Percentiles rank a stretch among this genome's conserved stretches.
These are phyloP conservation scores for Archips crataeganus DNA, from an alignment of 2,888 invertebrate genomes.

Conservation along the genomic window DNA sequence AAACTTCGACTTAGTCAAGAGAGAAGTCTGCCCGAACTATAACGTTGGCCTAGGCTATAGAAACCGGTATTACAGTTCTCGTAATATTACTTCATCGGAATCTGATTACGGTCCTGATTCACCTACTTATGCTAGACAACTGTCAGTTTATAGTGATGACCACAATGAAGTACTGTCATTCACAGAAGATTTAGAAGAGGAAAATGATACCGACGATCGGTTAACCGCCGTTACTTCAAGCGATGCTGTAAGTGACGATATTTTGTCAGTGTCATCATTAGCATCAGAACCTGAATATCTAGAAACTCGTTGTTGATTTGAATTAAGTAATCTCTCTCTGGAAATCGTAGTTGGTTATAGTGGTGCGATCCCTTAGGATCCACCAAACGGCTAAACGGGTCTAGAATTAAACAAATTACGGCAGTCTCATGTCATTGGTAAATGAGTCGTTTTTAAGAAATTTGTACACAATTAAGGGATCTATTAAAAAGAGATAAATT, in stretches of 20 bases:
- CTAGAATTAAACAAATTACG: constrained; percentile 12
- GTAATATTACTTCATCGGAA: constrained; percentile 54
- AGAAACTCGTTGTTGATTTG: constrained; percentile 68
- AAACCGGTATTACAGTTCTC: constrained; percentile 58
- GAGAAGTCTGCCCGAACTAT: constrained; percentile 64
- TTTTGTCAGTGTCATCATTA: constrained; percentile 27
- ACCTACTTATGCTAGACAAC: constrained; percentile 47
- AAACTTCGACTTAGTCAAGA: constrained; percentile 81
- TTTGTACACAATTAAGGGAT: too few species aligned
- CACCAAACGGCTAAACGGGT: constrained; percentile 17
- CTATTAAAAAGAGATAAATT: too few species aligned
- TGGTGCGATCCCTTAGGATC: constrained; percentile 16
- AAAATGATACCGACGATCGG: constrained; percentile 17
- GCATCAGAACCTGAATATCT: constrained; percentile 60
- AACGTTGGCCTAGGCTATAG: constrained; percentile 59
- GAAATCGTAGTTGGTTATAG: constrained; percentile 1
- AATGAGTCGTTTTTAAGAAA: background rate
- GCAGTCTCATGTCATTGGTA: constrained; percentile 22
- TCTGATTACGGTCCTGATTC: constrained; percentile 48
- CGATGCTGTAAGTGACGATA: constrained; percentile 42
- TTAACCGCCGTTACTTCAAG: constrained; percentile 53
- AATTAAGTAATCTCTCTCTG: constrained; percentile 35
- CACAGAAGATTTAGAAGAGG: constrained; percentile 22
- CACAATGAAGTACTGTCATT: constrained; percentile 18
- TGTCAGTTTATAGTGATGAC: constrained; percentile 17